phyloP scores from a whole-genome alignment of 1,140 invertebrate genomes.

The Macrosteles quadrilineatus region DNA sequence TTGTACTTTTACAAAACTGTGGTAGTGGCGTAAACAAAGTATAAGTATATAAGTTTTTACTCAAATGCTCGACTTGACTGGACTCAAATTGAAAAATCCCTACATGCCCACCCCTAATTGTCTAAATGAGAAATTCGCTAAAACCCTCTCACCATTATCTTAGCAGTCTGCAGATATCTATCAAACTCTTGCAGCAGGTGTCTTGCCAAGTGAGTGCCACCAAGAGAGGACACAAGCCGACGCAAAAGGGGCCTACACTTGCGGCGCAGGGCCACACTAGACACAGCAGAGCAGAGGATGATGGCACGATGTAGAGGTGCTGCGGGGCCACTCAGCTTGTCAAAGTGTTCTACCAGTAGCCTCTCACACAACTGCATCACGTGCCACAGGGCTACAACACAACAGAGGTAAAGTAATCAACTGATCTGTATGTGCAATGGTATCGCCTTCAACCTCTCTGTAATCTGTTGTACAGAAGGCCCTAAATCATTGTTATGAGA shows the following conservation, averaged over 20 bases:
- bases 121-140: neutral
- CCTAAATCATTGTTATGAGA: no score
- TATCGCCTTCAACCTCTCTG: no score
- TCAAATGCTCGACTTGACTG: no score
- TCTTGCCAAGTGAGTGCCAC: constrained; percentile 53
- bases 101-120: neutral
- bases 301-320: constrained; percentile 62
- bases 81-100: no score
- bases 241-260: constrained; percentile 46
- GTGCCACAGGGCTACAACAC: constrained; percentile 56
- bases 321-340: constrained; percentile 58
- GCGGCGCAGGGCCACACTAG: constrained; percentile 42
- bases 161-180: constrained; percentile 57
- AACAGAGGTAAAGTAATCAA: no score
- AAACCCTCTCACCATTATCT: constrained; percentile 42
- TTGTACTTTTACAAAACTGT: no score
- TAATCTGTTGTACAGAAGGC: no score
- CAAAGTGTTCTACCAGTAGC: constrained; percentile 62
- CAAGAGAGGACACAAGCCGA: constrained; percentile 50
- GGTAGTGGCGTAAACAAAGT: no score
- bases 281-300: constrained; percentile 60
- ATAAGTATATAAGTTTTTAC: no score
- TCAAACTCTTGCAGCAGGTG: constrained; percentile 62
- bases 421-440: no score
- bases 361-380: constrained; percentile 64